Conservation (phyloP, 2,113 vertebrate genomes). For the Halcyon senegalensis region DNA sequence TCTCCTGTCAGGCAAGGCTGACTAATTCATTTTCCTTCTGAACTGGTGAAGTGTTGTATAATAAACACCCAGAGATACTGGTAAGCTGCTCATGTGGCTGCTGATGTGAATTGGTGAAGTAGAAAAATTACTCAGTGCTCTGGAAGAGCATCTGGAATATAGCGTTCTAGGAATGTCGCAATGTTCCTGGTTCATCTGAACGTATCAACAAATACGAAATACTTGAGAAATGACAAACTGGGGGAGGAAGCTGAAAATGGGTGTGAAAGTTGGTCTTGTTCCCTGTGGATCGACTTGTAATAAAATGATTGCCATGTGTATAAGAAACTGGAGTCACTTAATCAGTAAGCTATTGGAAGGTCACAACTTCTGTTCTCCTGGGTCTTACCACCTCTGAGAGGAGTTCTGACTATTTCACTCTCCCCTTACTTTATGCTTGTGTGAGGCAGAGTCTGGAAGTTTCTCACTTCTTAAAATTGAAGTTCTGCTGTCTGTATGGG, state of each 20-base stretch:
- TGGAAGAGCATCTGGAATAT: slow-evolving; percentile 22
- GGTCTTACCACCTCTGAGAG: not conserved
- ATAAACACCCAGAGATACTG: not conserved
- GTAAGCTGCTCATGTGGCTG: not conserved
- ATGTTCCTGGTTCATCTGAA: not conserved
- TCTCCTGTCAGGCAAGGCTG: not conserved
- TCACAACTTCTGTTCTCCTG: not conserved
- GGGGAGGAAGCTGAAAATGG: not conserved
- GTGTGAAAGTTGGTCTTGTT: not conserved
- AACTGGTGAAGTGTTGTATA: not conserved
- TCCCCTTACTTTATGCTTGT: not conserved
- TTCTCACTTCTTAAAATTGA: not conserved
- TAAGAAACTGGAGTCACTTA: not conserved
- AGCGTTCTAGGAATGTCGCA: not conserved
- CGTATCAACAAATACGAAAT: not conserved
- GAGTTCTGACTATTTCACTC: not conserved
- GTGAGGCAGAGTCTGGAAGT: not conserved
- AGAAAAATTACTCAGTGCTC: not conserved
- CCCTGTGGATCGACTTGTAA: not conserved
- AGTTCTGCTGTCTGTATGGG: not conserved
- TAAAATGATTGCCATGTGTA: not conserved
- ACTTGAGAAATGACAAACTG: not conserved
- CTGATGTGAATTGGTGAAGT: not conserved
- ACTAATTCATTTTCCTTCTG: not conserved
- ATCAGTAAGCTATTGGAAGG: not conserved